Conservation (phyloP, 2,888 invertebrate genomes). For the Dasypogon diadema region DNA sequence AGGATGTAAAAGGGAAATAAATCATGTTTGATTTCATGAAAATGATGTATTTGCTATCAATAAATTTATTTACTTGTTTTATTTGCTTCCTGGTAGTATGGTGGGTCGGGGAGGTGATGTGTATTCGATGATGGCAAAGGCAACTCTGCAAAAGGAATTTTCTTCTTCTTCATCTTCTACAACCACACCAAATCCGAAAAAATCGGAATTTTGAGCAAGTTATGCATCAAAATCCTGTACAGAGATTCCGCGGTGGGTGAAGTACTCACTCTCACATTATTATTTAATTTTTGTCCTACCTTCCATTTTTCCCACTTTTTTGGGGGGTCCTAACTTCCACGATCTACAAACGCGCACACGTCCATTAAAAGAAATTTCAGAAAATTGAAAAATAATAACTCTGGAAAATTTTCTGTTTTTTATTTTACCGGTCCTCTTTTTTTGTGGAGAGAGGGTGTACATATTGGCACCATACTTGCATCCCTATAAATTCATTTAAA, state of each 20-base stretch:
- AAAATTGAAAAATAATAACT: constrained; percentile 15
- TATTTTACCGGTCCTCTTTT: no score
- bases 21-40: constrained; percentile 40
- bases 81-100: constrained; percentile 30
- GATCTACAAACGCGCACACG: background rate
- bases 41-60: constrained; percentile 47
- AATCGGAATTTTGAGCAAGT: background rate
- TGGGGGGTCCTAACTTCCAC: background rate
- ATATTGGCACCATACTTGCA: no score
- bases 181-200: no score
- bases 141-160: no score
- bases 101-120: background rate
- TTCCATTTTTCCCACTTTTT: background rate
- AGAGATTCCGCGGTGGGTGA: background rate
- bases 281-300: background rate
- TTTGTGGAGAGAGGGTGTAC: no score
- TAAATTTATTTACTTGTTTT: constrained; percentile 39
- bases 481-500: no score
- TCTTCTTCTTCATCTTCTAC: no score
- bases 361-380: background rate
- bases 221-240: background rate
- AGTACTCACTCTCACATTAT: background rate
- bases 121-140: background rate
- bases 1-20: constrained; percentile 36
- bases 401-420: background rate